Base-by-base conservation (phyloP, 1,140 invertebrate species). In the Meloidogyne chitwoodi region DNA sequence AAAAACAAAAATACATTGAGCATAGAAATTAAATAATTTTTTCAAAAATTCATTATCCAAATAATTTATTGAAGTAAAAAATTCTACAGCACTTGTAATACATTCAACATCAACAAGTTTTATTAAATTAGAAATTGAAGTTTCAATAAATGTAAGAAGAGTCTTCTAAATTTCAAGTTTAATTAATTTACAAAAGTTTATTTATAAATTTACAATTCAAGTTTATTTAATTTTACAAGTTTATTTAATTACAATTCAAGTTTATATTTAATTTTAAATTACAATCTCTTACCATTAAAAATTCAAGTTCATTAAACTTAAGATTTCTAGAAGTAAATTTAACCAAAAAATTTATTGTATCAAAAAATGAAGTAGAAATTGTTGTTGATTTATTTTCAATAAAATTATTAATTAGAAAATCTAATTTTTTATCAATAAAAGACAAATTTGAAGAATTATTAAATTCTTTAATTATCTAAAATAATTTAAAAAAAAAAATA, bases 31-130 rank as follows among this genome's bases (percentile, higher is more conserved):
- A 61, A 73, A 31, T 8, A 64, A 12, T 31, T 73, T 22, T 22
- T 61, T 24, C 12, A 73, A 63, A 24, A 73, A 64, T 24, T 24
- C 27, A 14, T 61, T n/a, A 16, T 65, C 64, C 22, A 34, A 56
- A 24, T 27, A 34, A 64, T 67, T 67, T 24, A 56, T 22, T 16
- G 19, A 11, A 19, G 71, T 26, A 34, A 64, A 73, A 38, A 73
- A 61, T 63, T 73, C 56, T 64, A 73, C 24, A 22, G 71, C 56
- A 29, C 24, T 73, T 4, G 71, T 19, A 14, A 73, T 56, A 63
- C 71, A 73, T 63, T 73, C 71, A 29, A 73, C 64, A 64, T 63
- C 71, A 34, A 19, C 19, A 63, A 73, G 11, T 1, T 31, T 73
- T n/a, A n/a, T n/a, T 12, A 73, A 22, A 31, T 64, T 73, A 31